Base-by-base conservation (phyloP, 2,113 vertebrate genomes). In the Cathartes aura region DNA sequence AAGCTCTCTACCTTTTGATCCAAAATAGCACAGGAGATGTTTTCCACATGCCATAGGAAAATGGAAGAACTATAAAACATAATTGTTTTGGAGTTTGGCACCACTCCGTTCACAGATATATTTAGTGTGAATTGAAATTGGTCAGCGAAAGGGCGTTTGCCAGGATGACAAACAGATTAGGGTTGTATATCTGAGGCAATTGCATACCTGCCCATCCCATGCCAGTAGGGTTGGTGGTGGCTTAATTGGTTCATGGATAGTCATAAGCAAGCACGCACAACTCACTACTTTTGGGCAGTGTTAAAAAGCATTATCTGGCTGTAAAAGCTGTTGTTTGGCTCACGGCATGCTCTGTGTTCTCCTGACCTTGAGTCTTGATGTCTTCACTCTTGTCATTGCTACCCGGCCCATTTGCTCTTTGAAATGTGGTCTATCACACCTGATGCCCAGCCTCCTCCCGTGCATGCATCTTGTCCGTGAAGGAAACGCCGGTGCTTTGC, bases 41-140 rank as follows among this genome's bases (percentile, higher is more conserved):
- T 96, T 97, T 97, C 91, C 95, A 91, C 89, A 93, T 91, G 91
- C 87, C 59, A 29, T 34, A 88, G 42, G 62, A 93, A 93, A 93
- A 81, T 83, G 62, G 72, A 95, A 95, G 84, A 85, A 80, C 89
- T 88, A 74, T 88, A 96, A 96, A 93, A 83, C 59, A 30, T 82
- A 91, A 84, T 95, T 94, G 82, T 86, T 96, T 86, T 66, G 67
- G 42, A 96, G 59, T 82, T 91, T 86, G 71, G 81, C 78, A 55
- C 45, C 20, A 5, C 15, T 85, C 50, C 3, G 4, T 81, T 93
- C 73, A 59, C 58, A 88, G 87, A 94, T 90, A 66, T 85, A 91
- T 91, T 94, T 91, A 88, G 84, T 7, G 16, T 60, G 71, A 93
- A 66, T 73, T 95, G 50, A 86, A 96, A 66, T 55, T 93, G 96